phyloP scores from a whole-genome alignment of 2,113 vertebrate genomes.

The Zosterops hypoxanthus region DNA sequence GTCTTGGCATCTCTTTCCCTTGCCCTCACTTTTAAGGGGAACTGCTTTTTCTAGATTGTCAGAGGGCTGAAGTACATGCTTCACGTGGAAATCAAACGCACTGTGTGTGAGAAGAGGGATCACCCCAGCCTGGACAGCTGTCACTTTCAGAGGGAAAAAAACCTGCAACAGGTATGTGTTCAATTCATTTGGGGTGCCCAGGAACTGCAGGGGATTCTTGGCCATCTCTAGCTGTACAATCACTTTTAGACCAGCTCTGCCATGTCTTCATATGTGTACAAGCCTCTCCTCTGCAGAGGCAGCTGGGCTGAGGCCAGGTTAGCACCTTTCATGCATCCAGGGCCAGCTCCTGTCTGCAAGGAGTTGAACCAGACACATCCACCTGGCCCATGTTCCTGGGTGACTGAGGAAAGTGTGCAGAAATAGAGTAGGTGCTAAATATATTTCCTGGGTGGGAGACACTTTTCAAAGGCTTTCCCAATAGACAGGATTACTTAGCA shows the following conservation, averaged over 20 bases:
- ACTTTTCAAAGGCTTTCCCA: not conserved
- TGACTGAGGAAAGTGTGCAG: not conserved
- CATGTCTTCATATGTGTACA: not conserved
- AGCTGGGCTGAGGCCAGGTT: not conserved
- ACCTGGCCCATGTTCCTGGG: not conserved
- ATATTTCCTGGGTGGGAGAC: not conserved
- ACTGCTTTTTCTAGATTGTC: constrained; percentile 63
- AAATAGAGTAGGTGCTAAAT: not conserved
- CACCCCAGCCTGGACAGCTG: constrained; percentile 66
- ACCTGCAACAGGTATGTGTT: constrained; percentile 54
- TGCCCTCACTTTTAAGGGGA: not conserved
- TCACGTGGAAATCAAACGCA: constrained; percentile 61
- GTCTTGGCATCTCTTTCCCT: not conserved
- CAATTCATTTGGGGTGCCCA: not conserved
- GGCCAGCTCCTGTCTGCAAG: not conserved
- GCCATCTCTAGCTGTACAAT: not conserved
- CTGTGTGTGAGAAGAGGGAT: constrained; percentile 63
- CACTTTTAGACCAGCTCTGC: not conserved
- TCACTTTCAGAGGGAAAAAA: constrained; percentile 63
- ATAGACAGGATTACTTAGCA: not conserved
- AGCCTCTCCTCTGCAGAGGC: not conserved
- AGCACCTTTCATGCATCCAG: not conserved
- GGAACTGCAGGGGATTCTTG: not conserved
- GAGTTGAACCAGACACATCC: not conserved
- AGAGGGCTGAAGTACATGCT: constrained; percentile 79